Percentiles rank a stretch among this genome's conserved stretches.
These are phyloP conservation scores for Drosophila athabasca DNA, from an alignment of 1,140 invertebrate genomes.

Conservation along the genomic window DNA sequence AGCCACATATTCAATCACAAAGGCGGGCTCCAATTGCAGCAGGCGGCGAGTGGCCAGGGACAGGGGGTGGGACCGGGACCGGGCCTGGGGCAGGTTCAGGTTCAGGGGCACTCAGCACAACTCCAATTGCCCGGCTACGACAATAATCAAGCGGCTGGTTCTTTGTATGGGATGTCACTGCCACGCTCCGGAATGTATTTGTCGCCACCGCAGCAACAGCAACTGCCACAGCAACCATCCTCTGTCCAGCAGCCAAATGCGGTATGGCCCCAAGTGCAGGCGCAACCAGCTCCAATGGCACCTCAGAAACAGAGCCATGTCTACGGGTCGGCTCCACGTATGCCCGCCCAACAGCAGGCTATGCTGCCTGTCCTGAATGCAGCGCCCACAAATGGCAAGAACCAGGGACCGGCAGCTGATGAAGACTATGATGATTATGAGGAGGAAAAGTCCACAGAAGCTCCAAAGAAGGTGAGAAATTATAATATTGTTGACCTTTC, in stretches of 20 bases:
- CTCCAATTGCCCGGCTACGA: conserved; percentile 47
- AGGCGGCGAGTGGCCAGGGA: conserved; percentile 51
- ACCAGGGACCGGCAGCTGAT: conserved; percentile 50
- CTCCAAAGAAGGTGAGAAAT: conserved; percentile 71
- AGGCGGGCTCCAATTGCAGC: conserved; percentile 85
- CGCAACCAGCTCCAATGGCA: conserved; percentile 22
- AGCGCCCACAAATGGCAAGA: conserved; percentile 53
- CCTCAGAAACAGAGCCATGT: conserved; percentile 39
- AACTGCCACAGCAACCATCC: conserved; percentile 54
- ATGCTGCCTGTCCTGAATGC: conserved; percentile 66
- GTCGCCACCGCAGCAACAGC: conserved; percentile 54
- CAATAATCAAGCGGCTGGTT: conserved; percentile 41
- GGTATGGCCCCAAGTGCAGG: conserved; percentile 29
- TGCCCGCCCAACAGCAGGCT: conserved; percentile 50
- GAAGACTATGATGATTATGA: conserved; percentile 80
- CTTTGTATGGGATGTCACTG: conserved; percentile 67
- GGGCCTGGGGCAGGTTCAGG: conserved; percentile 31
- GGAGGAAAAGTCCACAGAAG: conserved; percentile 79
- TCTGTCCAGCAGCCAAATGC: conserved; percentile 42
- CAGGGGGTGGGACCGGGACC: not conserved
- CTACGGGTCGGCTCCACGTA: conserved; percentile 39
- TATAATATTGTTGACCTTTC: not conserved
- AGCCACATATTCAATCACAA: conserved; percentile 89
- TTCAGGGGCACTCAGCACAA: conserved; percentile 59
- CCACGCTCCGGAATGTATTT: conserved; percentile 69